These are phyloP conservation scores for Osmerus eperlanus DNA, from an alignment of 2,113 vertebrate genomes.

Conservation along the genomic window DNA sequence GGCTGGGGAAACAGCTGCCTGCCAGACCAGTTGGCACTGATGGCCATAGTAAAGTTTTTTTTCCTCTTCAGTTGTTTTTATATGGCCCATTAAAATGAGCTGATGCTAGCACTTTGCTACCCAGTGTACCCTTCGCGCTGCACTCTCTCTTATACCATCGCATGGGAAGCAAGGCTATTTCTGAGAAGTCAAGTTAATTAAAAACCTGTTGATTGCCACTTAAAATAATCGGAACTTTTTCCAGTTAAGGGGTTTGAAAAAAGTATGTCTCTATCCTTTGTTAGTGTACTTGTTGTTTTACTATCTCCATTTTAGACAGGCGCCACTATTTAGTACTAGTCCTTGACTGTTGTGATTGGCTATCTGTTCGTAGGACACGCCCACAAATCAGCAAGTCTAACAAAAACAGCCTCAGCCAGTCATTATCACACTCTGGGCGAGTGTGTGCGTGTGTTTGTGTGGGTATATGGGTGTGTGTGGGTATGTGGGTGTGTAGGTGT, in stretches of 20 bases:
- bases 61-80: conserved; percentile 72
- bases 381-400: conserved; percentile 4
- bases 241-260: conserved; percentile 22
- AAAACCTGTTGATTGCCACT: conserved; percentile 35
- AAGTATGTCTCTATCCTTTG: neutral
- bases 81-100: conserved; percentile 75
- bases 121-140: conserved; percentile 60
- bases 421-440: neutral
- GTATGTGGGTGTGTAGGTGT: conserved; percentile 30
- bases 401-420: neutral
- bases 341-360: conserved; percentile 18
- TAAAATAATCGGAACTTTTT: conserved; percentile 32
- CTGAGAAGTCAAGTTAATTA: conserved; percentile 36
- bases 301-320: conserved; percentile 26
- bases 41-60: conserved; percentile 68
- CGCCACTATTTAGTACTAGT: neutral
- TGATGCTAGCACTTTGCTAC: conserved; percentile 76
- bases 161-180: conserved; percentile 15
- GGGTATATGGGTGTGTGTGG: conserved; percentile 22
- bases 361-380: conserved; percentile 22
- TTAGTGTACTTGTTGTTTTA: conserved; percentile 42
- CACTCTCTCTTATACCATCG: conserved; percentile 31
- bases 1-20: conserved; percentile 74
- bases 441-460: conserved; percentile 16
- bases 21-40: conserved; percentile 78